Percentiles rank a stretch among this genome's conserved stretches.
Conservation (phyloP, 2,797 vertebrate genomes). For the Danio aesculapii region DNA sequence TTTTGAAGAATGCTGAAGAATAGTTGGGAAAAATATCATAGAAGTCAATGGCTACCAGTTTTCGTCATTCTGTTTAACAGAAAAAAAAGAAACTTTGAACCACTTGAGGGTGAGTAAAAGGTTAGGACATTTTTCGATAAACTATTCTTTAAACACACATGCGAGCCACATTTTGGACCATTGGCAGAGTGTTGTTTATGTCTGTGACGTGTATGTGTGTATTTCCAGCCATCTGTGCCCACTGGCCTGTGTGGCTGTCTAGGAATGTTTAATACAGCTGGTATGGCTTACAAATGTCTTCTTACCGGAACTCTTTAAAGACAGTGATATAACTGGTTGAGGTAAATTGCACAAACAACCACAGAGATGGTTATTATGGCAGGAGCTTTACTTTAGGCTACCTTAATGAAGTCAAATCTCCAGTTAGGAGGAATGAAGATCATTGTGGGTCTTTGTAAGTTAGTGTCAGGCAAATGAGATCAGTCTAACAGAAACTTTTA, state of each 20-base stretch:
- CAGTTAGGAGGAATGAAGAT: slow-evolving; percentile 5
- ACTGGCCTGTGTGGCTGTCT: slow-evolving; percentile 42
- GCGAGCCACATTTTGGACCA: neutral
- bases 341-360: neutral
- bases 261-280: slow-evolving; percentile 30
- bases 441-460: neutral
- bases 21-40: too few relatives aligned
- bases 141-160: neutral
- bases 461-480: neutral
- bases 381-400: neutral
- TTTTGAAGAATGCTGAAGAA: too few relatives aligned
- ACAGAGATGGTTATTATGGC: neutral
- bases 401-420: neutral
- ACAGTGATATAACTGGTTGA: slow-evolving; percentile 3
- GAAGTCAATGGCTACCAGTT: too few relatives aligned
- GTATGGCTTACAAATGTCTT: neutral
- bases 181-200: slow-evolving; percentile 23
- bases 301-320: neutral
- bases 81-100: too few relatives aligned
- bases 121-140: too few relatives aligned
- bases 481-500: neutral
- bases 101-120: too few relatives aligned
- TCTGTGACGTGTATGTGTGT: slow-evolving; percentile 14
- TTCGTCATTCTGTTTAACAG: too few relatives aligned
- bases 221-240: slow-evolving; percentile 8